Conservation (phyloP, 2,797 vertebrate species). For the Chiloscyllium punctatum region DNA sequence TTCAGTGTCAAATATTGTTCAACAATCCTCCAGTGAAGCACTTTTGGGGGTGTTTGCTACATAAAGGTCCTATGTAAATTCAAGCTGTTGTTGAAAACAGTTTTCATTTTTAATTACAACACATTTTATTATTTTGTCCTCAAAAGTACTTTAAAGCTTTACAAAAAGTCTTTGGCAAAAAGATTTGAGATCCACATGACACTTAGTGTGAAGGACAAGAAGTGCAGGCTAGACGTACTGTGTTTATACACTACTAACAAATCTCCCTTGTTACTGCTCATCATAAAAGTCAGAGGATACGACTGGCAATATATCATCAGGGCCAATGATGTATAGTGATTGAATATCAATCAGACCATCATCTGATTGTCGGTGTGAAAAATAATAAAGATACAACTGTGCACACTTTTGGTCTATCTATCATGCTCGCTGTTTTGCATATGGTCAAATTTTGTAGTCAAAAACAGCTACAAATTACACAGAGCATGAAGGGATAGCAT, state of each 20-base stretch:
- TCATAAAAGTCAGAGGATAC: not conserved
- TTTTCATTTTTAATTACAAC: not conserved
- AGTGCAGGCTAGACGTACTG: not conserved
- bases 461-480: not conserved
- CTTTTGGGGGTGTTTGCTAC: not conserved
- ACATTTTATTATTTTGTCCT: not conserved
- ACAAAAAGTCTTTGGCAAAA: not conserved
- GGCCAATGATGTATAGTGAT: slow-evolving; percentile 29
- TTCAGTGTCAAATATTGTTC: not conserved
- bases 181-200: not conserved
- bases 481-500: not conserved
- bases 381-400: slow-evolving; percentile 11
- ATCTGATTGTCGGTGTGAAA: not conserved
- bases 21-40: not conserved
- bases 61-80: not conserved
- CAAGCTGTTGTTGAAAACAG: not conserved
- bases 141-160: not conserved
- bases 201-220: slow-evolving; percentile 17
- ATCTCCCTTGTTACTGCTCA: not conserved
- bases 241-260: not conserved
- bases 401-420: not conserved
- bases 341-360: slow-evolving; percentile 1
- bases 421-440: slow-evolving; percentile 4
- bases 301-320: slow-evolving; percentile 11
- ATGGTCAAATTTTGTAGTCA: slow-evolving; percentile 11